Evolutionary conservation across 2,888 invertebrate genomes (phyloP), one percentile per base, ranked within the genome.

Genomic region (Monoplex corrugatus): DNA sequence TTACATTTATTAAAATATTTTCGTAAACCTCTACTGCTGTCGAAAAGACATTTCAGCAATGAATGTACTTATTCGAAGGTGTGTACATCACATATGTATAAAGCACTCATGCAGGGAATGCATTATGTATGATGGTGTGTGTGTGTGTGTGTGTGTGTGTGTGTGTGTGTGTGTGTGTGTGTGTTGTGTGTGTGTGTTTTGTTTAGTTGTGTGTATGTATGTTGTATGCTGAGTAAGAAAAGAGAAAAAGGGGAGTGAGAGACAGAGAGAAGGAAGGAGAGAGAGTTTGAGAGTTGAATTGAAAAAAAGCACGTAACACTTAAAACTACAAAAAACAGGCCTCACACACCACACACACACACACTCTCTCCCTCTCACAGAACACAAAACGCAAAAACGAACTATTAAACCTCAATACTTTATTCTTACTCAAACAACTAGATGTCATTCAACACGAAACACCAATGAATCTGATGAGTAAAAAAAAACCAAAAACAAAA

Each of bases 401-500:
- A 45, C 1, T 3, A 23, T 82, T 44, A 82, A 82, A 40, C 45
- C 45, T 82, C 82, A 82, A 82, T 82, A 82, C 45, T 82, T 82
- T 82, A 16, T 82, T 82, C 82, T 82, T 82, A 82, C 45, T 82
- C 32, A 82, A 82, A 82, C 82, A 82, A 82, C 44, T 82, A 82
- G 45, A 82, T 82, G 82, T 82, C 45, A 40, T 80, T 43, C 78
- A 80, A 82, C 44, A 82, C 82, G 45, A 44, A 82, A 82, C 45
- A 82, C 82, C 44, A 82, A 80, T 75, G 43, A 82, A 82, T n/a
- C 44, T 32, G 82, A 82, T 82, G 82, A 50, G 19, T 13, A 19
- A 50, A 50, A 44, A 82, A 45, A 40, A 45, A 32, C 32, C 23
- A 40, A 75, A 75, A 35, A 72, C 38, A 8, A 78, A 43, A 32